These are phyloP conservation scores for Chromobotia macracanthus DNA, from an alignment of 2,797 vertebrate genomes.

Conservation along the genomic window DNA sequence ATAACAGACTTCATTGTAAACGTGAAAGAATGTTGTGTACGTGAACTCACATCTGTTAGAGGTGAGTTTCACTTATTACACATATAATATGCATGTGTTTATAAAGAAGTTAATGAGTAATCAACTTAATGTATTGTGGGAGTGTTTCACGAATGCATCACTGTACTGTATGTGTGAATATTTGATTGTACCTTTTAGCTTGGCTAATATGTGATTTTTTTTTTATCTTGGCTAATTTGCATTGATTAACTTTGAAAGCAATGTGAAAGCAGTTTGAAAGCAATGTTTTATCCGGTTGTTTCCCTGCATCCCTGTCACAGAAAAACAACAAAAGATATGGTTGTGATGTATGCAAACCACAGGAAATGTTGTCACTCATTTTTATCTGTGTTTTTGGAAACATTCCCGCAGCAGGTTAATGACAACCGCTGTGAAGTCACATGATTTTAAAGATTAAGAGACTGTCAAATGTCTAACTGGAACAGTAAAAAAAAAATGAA, in stretches of 20 bases:
- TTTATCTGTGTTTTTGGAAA: constrained; percentile 32
- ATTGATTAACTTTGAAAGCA: not conserved
- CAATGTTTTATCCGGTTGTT: not conserved
- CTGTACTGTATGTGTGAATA: constrained; percentile 19
- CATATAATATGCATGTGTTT: not conserved
- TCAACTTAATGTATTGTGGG: not conserved
- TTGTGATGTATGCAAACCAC: not conserved
- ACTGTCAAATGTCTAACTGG: constrained; percentile 42
- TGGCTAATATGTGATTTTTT: too few relatives aligned
- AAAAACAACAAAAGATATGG: not conserved
- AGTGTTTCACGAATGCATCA: constrained; percentile 11
- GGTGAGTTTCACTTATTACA: too few relatives aligned
- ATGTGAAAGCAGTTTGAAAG: not conserved
- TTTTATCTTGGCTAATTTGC: not conserved
- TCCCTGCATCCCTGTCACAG: not conserved
- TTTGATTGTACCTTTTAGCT: not conserved
- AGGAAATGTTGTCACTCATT: constrained; percentile 21
- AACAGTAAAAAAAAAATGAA: constrained; percentile 57
- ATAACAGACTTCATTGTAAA: not conserved
- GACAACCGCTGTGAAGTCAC: constrained; percentile 46
- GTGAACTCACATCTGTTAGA: not conserved
- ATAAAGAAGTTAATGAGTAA: not conserved
- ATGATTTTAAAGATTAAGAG: constrained; percentile 48
- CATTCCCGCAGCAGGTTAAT: constrained; percentile 43
- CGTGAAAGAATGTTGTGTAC: not conserved